Percentiles rank a stretch among this genome's conserved stretches.
Conservation (phyloP, 2,113 vertebrate species). For the human (Homo sapiens) region DNA sequence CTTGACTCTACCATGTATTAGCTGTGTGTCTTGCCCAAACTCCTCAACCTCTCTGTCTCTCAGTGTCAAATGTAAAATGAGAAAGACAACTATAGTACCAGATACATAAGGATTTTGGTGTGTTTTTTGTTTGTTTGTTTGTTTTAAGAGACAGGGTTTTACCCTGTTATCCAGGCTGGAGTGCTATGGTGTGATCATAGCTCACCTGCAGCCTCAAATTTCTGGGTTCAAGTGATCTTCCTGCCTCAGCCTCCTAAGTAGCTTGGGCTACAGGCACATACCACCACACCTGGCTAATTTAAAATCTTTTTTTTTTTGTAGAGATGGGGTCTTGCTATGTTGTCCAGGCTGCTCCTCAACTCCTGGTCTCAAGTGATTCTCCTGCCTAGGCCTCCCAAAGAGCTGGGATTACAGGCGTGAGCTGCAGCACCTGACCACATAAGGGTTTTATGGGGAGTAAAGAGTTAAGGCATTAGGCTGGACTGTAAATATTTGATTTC, state of each 20-base stretch:
- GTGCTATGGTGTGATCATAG: not conserved
- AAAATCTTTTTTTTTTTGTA: not conserved
- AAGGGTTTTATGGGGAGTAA: not conserved
- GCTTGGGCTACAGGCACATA: no score
- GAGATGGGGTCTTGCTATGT: not conserved
- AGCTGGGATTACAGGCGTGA: not conserved
- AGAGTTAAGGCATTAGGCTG: not conserved
- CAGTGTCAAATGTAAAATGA: not conserved
- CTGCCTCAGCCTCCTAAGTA: not conserved
- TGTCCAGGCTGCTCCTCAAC: not conserved
- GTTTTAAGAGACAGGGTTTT: not conserved
- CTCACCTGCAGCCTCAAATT: not conserved
- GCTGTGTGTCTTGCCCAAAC: not conserved
- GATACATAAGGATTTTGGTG: not conserved
- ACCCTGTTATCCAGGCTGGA: not conserved
- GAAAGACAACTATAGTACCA: not conserved
- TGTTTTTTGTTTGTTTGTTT: not conserved
- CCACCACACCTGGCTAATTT: not conserved
- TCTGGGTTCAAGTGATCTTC: not conserved
- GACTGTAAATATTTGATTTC: fast-evolving
- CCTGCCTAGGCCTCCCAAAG: not conserved
- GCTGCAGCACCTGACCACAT: not conserved
- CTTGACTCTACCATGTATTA: not conserved
- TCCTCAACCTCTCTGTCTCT: not conserved
- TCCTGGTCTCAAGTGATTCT: not conserved